Percentiles rank a stretch among this genome's conserved stretches.
These are phyloP conservation scores for Nerophis lumbriciformis DNA, from an alignment of 2,113 vertebrate species.

Conservation along the genomic window DNA sequence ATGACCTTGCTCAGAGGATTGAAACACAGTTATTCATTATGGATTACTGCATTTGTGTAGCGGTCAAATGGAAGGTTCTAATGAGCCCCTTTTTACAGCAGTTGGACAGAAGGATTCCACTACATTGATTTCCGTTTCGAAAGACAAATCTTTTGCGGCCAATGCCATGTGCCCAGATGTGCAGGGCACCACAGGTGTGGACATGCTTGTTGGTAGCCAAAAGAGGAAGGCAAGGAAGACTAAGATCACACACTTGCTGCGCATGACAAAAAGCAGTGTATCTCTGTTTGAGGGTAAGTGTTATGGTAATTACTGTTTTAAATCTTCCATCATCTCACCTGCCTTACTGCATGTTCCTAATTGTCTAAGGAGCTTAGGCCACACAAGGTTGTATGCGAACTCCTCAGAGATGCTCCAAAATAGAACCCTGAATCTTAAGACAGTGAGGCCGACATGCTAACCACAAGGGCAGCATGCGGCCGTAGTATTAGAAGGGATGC, in stretches of 20 bases:
- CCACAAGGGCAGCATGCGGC: no score
- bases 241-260: conserved; percentile 96
- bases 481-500: no score
- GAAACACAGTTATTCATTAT: neutral
- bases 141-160: conserved; percentile 73
- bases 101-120: conserved; percentile 77
- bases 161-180: conserved; percentile 76
- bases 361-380: no score
- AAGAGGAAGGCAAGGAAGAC: conserved; percentile 97
- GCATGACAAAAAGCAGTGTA: conserved; percentile 86
- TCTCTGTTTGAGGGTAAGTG: conserved; percentile 82
- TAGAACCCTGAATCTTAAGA: no score
- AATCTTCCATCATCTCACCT: neutral
- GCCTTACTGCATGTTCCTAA: no score
- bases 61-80: neutral
- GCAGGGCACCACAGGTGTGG: conserved; percentile 72
- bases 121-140: conserved; percentile 68
- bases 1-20: neutral
- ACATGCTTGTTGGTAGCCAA: conserved; percentile 94
- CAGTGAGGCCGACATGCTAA: no score
- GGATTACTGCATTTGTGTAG: neutral
- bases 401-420: no score
- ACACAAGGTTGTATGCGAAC: no score
- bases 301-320: neutral
- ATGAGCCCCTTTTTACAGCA: conserved; percentile 57